These are phyloP conservation scores for Anoplopoma fimbria DNA, from an alignment of 2,113 vertebrate species.

Conservation along the genomic window DNA sequence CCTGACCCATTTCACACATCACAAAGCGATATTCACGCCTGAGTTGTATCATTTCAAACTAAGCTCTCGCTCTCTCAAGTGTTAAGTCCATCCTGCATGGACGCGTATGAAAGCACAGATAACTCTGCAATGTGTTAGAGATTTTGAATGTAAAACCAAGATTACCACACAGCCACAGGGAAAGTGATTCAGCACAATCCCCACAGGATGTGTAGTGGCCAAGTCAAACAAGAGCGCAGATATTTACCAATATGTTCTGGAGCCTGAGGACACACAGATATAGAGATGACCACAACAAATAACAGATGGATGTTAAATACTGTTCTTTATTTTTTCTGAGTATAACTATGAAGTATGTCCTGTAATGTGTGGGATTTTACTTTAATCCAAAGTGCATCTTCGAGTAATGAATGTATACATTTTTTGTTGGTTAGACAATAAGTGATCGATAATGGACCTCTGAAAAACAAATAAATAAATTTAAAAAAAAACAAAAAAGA, in stretches of 20 bases:
- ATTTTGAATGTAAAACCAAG: conserved; percentile 76
- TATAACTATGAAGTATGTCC: neutral
- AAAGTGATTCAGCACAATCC: conserved; percentile 68
- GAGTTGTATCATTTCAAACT: conserved; percentile 64
- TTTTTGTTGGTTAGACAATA: neutral
- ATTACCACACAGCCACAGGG: conserved; percentile 74
- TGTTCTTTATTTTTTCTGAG: neutral
- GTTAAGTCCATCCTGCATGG: conserved; percentile 61
- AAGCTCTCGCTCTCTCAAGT: conserved; percentile 63
- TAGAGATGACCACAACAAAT: conserved; percentile 33
- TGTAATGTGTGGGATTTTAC: neutral
- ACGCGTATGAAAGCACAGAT: conserved; percentile 66
- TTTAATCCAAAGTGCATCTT: neutral
- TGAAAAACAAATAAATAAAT: neutral
- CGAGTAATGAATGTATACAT: neutral
- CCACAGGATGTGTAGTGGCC: conserved; percentile 71
- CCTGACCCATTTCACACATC: conserved; percentile 61
- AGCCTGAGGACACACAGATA: conserved; percentile 46
- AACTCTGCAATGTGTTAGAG: conserved; percentile 77
- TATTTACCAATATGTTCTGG: conserved; percentile 72
- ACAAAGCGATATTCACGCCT: conserved; percentile 66
- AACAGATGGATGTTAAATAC: conserved; percentile 20
- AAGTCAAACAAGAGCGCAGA: conserved; percentile 73
- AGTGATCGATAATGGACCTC: neutral
- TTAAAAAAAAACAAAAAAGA: neutral